Base-by-base conservation (phyloP, 2,888 invertebrate genomes). In the Doris montereyensis region DNA sequence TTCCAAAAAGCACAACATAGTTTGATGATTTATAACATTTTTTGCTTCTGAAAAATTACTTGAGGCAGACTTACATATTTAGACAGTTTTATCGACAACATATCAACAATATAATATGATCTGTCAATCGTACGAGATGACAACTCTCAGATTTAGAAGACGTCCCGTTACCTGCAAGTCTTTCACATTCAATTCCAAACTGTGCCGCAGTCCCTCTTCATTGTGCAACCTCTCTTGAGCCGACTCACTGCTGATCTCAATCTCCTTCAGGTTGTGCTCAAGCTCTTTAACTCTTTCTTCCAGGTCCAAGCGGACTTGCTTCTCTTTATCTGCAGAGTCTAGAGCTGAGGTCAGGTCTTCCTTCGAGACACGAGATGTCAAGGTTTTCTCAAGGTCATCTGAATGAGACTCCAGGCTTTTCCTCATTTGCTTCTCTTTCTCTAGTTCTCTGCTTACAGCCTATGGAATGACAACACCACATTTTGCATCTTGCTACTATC, bases 101-200 rank as follows among this genome's bases (percentile, higher is more conserved):
- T n/a, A n/a, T n/a, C n/a, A n/a, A n/a, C n/a, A n/a, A n/a, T n/a
- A n/a, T n/a, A n/a, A n/a, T n/a, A n/a, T n/a, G n/a, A n/a, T n/a
- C n/a, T n/a, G n/a, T n/a, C n/a, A n/a, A n/a, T n/a, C n/a, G n/a
- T n/a, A n/a, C n/a, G n/a, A n/a, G n/a, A n/a, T n/a, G n/a, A n/a
- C n/a, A n/a, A n/a, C n/a, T n/a, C n/a, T n/a, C n/a, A n/a, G n/a
- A n/a, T n/a, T n/a, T n/a, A n/a, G n/a, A n/a, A n/a, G n/a, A n/a
- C n/a, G n/a, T n/a, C n/a, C n/a, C n/a, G n/a, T 71, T 62, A 79
- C 79, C 78, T 88, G 86, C 71, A 87, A 57, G 21, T 86, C 86
- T 26, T 85, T 84, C 28, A 87, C 75, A 58, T 84, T 85, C 21
- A 78, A 75, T 62, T 87, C 86, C 52, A 87, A 67, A 68, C 85